phyloP scores from a whole-genome alignment of 1,140 invertebrate species.

The Monochamus saltuarius region DNA sequence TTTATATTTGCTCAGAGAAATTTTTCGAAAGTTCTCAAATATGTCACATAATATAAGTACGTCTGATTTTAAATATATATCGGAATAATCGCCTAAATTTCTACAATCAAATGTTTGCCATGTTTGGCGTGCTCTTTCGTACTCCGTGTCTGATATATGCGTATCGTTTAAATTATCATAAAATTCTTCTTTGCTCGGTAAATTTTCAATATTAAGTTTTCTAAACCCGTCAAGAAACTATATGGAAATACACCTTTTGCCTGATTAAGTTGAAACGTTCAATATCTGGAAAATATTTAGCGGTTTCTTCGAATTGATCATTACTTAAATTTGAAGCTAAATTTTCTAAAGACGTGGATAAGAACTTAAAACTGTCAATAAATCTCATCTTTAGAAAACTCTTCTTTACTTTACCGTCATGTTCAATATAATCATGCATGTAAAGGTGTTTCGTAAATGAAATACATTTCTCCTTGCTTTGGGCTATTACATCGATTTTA shows the following conservation, averaged over 20 bases:
- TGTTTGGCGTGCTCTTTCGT: slow-evolving; percentile 48
- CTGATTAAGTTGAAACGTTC: slow-evolving; percentile 42
- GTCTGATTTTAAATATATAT: slow-evolving; percentile 53
- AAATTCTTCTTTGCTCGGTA: slow-evolving; percentile 43
- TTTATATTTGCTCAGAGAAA: slow-evolving; percentile 42
- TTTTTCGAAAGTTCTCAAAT: slow-evolving; percentile 52
- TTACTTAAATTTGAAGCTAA: slow-evolving; percentile 12
- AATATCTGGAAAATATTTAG: slow-evolving; percentile 36
- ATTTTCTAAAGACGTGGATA: slow-evolving; percentile 30
- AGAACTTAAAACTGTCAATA: slow-evolving; percentile 44
- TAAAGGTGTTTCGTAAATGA: slow-evolving; percentile 34
- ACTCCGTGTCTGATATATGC: slow-evolving; percentile 47
- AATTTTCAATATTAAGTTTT: slow-evolving; percentile 41
- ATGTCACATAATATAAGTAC: slow-evolving; percentile 51
- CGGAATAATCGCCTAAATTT: slow-evolving; percentile 52
- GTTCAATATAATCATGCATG: slow-evolving; percentile 18
- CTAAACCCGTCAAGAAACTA: slow-evolving; percentile 37
- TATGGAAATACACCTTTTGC: slow-evolving; percentile 45
- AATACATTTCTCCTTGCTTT: slow-evolving; percentile 17
- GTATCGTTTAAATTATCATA: slow-evolving; percentile 44
- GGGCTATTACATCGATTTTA: slow-evolving; percentile 1
- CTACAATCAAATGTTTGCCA: too few relatives aligned
- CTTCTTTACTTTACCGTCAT: slow-evolving; percentile 5
- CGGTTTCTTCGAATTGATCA: slow-evolving; percentile 10
- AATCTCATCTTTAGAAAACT: slow-evolving; percentile 38